Percentiles rank a stretch among this genome's conserved stretches.
These are phyloP conservation scores for Dromococcyx pavoninus DNA, from an alignment of 2,797 vertebrate genomes.

Conservation along the genomic window DNA sequence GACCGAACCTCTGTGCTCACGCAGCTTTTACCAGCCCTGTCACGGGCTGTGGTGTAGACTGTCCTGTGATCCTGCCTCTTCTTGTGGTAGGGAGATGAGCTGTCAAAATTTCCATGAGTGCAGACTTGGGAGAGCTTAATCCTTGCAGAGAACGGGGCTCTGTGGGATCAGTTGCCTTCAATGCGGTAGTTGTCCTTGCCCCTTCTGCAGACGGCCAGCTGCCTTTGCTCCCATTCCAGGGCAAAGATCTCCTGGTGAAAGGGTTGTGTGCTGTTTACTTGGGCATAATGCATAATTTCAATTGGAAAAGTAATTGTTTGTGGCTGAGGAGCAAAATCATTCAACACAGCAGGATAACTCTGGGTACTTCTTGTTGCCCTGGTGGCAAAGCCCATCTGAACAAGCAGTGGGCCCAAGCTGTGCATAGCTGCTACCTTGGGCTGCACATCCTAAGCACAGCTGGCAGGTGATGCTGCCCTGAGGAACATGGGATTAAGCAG, in stretches of 20 bases:
- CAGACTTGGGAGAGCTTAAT: background rate
- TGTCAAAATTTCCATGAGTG: background rate
- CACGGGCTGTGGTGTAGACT: background rate
- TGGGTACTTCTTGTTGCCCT: rapidly evolving
- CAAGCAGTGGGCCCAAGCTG: background rate
- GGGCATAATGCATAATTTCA: rapidly evolving
- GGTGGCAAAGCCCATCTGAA: background rate
- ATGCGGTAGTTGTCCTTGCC: background rate
- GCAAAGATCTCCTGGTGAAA: background rate
- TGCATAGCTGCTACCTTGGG: background rate
- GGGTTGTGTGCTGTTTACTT: rapidly evolving
- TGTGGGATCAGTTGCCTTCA: rapidly evolving
- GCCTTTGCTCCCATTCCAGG: background rate
- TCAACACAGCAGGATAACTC: background rate
- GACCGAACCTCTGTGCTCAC: background rate
- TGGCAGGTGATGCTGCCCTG: rapidly evolving
- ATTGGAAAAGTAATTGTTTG: background rate
- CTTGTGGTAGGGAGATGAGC: background rate
- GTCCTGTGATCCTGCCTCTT: background rate
- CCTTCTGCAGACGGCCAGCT: background rate
- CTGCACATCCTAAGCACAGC: rapidly evolving
- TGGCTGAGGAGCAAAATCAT: background rate
- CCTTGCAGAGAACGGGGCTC: background rate
- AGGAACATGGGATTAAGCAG: background rate
- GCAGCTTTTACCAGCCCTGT: background rate